These are phyloP conservation scores for Tragulus kanchil DNA, from an alignment of 2,113 vertebrate species.

Conservation along the genomic window DNA sequence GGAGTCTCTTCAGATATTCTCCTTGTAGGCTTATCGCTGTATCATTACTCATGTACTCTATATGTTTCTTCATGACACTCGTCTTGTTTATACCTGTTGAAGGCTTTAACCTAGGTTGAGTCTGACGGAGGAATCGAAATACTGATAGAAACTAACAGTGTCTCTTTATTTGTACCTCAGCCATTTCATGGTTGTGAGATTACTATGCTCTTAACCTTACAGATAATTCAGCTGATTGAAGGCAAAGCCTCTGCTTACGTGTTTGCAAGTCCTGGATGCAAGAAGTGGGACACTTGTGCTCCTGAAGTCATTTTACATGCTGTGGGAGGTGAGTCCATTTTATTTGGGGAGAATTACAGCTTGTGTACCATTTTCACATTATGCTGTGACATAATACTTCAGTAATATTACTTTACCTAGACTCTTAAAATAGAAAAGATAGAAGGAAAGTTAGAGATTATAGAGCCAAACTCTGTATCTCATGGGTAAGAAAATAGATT, in stretches of 20 bases:
- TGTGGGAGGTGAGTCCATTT: conserved; percentile 92
- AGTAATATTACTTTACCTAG: background rate
- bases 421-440: background rate
- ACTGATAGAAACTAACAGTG: background rate
- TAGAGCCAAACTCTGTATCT: background rate
- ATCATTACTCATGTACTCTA: background rate
- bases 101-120: background rate
- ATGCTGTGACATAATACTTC: background rate
- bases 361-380: background rate
- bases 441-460: background rate
- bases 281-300: conserved; percentile 99
- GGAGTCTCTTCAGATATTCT: background rate
- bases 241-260: conserved; percentile 98
- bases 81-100: background rate
- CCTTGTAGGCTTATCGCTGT: background rate
- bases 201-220: conserved; percentile 58
- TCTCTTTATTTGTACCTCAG: background rate
- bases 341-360: background rate
- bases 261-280: conserved; percentile 97
- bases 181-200: background rate
- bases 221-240: conserved; percentile 98
- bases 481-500: background rate
- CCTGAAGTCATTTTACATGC: conserved; percentile 96
- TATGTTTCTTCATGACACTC: background rate
- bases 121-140: background rate